Percentiles rank a stretch among this genome's conserved stretches.
phyloP scores from a whole-genome alignment of 2,797 vertebrate genomes.

The Rhynchonycteris naso region DNA sequence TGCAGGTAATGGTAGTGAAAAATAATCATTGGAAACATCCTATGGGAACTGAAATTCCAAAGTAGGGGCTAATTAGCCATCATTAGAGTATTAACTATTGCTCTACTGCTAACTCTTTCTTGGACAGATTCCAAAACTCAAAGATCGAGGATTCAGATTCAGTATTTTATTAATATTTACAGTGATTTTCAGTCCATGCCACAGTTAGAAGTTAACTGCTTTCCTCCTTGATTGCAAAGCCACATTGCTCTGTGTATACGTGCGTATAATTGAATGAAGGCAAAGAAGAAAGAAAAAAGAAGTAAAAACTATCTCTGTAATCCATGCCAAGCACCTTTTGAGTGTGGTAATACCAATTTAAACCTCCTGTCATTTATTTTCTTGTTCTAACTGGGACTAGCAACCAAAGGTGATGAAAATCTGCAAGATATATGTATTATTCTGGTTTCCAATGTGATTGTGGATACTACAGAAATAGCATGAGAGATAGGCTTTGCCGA shows the following conservation, averaged over 20 bases:
- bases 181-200: background rate
- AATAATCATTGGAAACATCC: constrained; percentile 67
- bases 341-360: constrained; percentile 22
- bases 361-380: constrained; percentile 24
- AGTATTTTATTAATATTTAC: constrained; percentile 61
- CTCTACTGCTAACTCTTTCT: constrained; percentile 23
- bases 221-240: constrained; percentile 17
- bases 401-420: background rate
- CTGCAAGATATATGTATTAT: constrained; percentile 45
- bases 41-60: constrained; percentile 40
- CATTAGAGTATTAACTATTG: constrained; percentile 42
- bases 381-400: background rate
- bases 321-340: background rate
- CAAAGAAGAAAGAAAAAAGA: background rate
- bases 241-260: background rate
- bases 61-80: constrained; percentile 55
- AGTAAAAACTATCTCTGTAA: background rate
- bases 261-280: background rate
- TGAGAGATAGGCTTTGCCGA: background rate
- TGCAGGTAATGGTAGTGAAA: constrained; percentile 31
- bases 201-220: background rate
- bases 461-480: background rate
- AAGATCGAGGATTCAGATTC: background rate
- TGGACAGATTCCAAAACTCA: background rate
- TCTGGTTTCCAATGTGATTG: background rate